phyloP scores from a whole-genome alignment of 2,113 vertebrate genomes.

The Noctilio leporinus region DNA sequence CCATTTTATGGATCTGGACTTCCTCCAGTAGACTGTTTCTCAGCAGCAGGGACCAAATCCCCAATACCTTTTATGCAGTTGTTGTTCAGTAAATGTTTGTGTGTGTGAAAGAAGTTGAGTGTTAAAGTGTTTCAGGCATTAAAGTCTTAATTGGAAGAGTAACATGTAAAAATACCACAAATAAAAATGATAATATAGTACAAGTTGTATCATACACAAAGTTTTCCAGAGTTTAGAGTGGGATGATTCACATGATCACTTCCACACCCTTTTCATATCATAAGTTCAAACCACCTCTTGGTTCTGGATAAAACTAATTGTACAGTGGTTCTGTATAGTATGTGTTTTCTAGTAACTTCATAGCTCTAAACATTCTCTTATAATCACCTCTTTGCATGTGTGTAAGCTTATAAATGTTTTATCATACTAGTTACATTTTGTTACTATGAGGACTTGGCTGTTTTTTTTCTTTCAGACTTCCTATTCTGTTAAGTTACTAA shows the following conservation, averaged over 20 bases:
- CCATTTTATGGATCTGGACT: background rate
- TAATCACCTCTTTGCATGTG: background rate
- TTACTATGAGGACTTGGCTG: background rate
- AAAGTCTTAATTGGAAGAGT: background rate
- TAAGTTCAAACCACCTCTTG: background rate
- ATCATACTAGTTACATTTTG: background rate
- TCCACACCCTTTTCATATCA: background rate
- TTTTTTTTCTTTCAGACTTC: slow-evolving; percentile 2
- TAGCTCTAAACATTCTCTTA: background rate
- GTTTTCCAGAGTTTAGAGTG: background rate
- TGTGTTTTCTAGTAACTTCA: background rate
- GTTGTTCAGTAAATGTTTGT: background rate
- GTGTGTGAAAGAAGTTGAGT: background rate
- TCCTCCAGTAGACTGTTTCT: background rate
- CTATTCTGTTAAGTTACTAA: background rate
- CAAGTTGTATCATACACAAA: background rate
- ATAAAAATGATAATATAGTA: background rate
- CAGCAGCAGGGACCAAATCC: background rate
- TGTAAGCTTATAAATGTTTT: background rate
- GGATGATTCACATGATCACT: background rate
- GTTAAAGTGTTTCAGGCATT: background rate
- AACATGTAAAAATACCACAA: background rate
- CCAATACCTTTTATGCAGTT: background rate
- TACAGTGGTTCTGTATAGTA: background rate
- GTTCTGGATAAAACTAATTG: background rate